Base-by-base conservation (phyloP, 2,797 vertebrate species). In the Pelobates cultripes region DNA sequence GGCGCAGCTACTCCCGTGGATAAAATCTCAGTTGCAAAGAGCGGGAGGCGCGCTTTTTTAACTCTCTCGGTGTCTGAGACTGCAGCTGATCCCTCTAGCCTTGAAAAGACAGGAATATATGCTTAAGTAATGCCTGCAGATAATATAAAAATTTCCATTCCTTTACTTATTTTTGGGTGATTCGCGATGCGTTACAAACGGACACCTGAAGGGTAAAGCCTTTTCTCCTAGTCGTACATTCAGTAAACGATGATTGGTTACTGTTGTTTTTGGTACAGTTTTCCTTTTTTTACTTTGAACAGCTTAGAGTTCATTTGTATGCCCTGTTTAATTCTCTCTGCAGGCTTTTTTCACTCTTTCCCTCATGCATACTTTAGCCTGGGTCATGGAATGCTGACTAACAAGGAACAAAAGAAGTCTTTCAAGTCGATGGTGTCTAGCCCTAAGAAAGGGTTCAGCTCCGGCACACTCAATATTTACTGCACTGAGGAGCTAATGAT, bases 321-420 rank as follows among this genome's bases (percentile, higher is more conserved):
- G 90, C 88, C 70, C 85, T 90, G 87, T 81, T 91, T 89, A 80
- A 90, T 91, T 88, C 87, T 87, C 88, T 77, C 76, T 68, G 83
- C 85, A 64, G 90, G 82, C 87, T 92, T 90, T 88, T 87, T 92
- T 89, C 85, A 88, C 85, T 71, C 85, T 89, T 93, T 92, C 94
- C 93, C 89, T 86, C 92, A 95, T 92, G 94, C 94, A 94, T 91
- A 92, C 93, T 95, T 92, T 88, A 90, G 93, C 88, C 89, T 87
- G 57, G 85, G 88, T 88, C 90, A 86, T 93, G 89, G 90, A 93
- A 89, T 91, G 92, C 91, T 90, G 91, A 93, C 90, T 88, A 86
- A 89, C 89, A 85, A 89, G 84, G 91, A 95, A 97, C 96, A 98
- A 96, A 94, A 92, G 91, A 79, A 63, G 87, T 89, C 95, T 96